Conservation (phyloP, 2,797 vertebrate species). For the Hemibagrus guttatus region DNA sequence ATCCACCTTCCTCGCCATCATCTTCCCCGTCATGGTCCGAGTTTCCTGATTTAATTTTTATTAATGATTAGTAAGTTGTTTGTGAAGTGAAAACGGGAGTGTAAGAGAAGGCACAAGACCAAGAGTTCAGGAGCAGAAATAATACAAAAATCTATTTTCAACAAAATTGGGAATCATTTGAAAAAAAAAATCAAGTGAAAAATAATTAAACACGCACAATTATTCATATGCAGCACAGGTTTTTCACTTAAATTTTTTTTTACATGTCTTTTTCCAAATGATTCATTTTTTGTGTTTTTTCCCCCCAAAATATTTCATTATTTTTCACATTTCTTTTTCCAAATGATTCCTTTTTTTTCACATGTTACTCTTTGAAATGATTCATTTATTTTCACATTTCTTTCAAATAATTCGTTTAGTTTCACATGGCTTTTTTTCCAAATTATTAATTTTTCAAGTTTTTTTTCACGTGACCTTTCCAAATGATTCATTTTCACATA, state of each 20-base stretch:
- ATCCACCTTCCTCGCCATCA: slow-evolving; percentile 92
- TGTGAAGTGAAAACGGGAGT: not conserved
- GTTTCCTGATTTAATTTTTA: not conserved
- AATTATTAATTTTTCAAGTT: too few relatives aligned
- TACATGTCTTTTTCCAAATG: not conserved
- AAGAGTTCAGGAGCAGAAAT: not conserved
- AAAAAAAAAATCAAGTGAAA: not conserved
- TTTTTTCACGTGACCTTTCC: too few relatives aligned
- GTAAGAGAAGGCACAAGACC: not conserved
- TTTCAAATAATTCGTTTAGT: not conserved
- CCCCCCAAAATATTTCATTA: too few relatives aligned
- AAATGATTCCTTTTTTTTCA: too few relatives aligned
- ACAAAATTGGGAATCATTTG: not conserved
- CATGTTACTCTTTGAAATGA: too few relatives aligned
- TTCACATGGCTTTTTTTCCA: not conserved
- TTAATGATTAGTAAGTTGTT: not conserved
- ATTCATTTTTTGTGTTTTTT: not conserved
- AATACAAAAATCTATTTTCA: too few relatives aligned
- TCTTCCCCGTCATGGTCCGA: slow-evolving; percentile 93
- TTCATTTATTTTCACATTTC: not conserved
- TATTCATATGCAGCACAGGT: not conserved
- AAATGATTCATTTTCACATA: too few relatives aligned
- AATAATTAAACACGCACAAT: not conserved
- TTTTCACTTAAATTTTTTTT: not conserved
- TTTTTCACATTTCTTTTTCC: too few relatives aligned